Evolutionary conservation across 2,113 vertebrate genomes (phyloP).

Genomic region (Maccullochella peelii): DNA sequence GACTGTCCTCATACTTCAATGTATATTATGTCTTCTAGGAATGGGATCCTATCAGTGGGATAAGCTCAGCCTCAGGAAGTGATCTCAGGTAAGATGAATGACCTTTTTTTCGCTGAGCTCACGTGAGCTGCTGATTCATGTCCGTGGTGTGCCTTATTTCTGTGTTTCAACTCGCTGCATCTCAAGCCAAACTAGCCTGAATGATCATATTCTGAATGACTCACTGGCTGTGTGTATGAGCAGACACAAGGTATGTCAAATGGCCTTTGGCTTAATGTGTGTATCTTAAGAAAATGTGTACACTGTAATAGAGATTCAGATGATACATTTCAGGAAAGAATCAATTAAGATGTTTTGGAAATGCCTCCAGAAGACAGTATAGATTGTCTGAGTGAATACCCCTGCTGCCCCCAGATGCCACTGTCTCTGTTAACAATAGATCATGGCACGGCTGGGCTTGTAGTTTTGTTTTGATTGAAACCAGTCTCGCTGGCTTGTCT

Average conservation of each 20-base stretch:
- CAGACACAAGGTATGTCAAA: constrained; percentile 24
- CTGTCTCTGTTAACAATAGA: constrained; percentile 47
- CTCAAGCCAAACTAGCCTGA: not conserved
- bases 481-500: constrained; percentile 55
- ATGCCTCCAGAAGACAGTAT: constrained; percentile 18
- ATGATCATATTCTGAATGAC: constrained; percentile 28
- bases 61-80: not conserved
- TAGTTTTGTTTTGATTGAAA: constrained; percentile 71
- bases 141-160: not conserved
- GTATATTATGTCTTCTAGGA: constrained; percentile 51
- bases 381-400: not conserved
- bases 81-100: constrained; percentile 65
- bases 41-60: constrained; percentile 5
- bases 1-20: constrained; percentile 7
- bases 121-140: constrained; percentile 45
- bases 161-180: constrained; percentile 19
- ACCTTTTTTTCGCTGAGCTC: not conserved
- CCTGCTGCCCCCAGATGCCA: constrained; percentile 36
- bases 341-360: constrained; percentile 31
- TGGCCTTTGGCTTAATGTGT: not conserved
- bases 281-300: not conserved
- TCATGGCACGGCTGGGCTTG: constrained; percentile 33
- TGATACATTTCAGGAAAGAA: constrained; percentile 21
- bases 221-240: not conserved
- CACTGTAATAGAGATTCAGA: constrained; percentile 27